Evolutionary conservation across 2,797 vertebrate species (phyloP).

Genomic region (Dendrocincla fuliginosa): DNA sequence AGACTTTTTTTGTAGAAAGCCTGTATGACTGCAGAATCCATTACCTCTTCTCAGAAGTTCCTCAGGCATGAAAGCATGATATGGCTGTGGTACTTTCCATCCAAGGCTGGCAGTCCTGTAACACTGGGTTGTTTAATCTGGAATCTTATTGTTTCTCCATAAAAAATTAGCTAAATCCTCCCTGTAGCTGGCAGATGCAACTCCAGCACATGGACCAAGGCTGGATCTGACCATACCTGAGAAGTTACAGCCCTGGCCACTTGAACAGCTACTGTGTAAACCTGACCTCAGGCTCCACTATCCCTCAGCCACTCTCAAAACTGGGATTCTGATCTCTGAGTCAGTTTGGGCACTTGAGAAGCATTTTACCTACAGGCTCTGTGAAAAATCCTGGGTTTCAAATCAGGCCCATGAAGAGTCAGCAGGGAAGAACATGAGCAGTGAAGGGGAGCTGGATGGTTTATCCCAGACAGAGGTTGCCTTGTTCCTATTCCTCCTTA

Average conservation of each 20-base stretch:
- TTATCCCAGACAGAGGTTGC: neutral
- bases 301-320: neutral
- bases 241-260: neutral
- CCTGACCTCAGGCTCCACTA: neutral
- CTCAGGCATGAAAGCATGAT: neutral
- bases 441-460: neutral
- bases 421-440: neutral
- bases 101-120: neutral
- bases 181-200: neutral
- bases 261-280: neutral
- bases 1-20: neutral
- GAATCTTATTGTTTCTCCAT: neutral
- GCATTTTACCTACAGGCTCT: neutral
- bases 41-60: neutral
- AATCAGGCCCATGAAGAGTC: rapidly evolving
- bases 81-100: neutral
- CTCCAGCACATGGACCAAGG: neutral
- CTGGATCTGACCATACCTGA: neutral
- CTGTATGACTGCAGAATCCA: neutral
- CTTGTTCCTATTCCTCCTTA: neutral
- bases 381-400: neutral
- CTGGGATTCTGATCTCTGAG: neutral
- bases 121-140: neutral
- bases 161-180: neutral
- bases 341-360: neutral